phyloP scores from a whole-genome alignment of 2,113 vertebrate species.

The Scartelaos histophorus region DNA sequence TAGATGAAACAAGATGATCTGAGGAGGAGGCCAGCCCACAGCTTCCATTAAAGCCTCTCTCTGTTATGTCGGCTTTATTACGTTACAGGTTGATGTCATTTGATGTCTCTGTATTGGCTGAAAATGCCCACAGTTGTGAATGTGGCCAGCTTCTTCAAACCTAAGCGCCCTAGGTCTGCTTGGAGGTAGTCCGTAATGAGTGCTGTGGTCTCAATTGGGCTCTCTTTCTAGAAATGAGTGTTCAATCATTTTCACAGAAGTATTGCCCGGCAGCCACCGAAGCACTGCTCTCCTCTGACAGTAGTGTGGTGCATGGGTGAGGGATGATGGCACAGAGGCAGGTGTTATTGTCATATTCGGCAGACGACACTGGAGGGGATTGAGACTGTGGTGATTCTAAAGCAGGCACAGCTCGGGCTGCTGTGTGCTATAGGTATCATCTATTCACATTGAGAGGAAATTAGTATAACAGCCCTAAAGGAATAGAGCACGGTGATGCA shows the following conservation, averaged over 20 bases:
- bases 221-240: constrained; percentile 11
- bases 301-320: constrained; percentile 20
- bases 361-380: constrained; percentile 6
- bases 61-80: constrained; percentile 1
- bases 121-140: background rate
- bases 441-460: background rate
- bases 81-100: constrained; percentile 14
- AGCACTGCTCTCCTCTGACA: constrained; percentile 21
- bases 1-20: background rate
- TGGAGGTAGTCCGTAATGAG: constrained; percentile 7
- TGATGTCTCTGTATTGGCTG: background rate
- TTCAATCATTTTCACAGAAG: constrained; percentile 33
- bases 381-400: constrained; percentile 8
- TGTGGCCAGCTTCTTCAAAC: constrained; percentile 20
- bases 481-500: background rate
- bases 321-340: constrained; percentile 22
- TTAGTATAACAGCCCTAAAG: background rate
- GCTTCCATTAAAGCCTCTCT: background rate
- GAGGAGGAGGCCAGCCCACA: background rate
- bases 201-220: constrained; percentile 18
- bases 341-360: constrained; percentile 19
- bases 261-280: constrained; percentile 28
- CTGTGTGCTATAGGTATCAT: background rate
- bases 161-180: constrained; percentile 5
- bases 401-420: background rate